Conservation (phyloP, 2,113 vertebrate species). For the Lynx canadensis region DNA sequence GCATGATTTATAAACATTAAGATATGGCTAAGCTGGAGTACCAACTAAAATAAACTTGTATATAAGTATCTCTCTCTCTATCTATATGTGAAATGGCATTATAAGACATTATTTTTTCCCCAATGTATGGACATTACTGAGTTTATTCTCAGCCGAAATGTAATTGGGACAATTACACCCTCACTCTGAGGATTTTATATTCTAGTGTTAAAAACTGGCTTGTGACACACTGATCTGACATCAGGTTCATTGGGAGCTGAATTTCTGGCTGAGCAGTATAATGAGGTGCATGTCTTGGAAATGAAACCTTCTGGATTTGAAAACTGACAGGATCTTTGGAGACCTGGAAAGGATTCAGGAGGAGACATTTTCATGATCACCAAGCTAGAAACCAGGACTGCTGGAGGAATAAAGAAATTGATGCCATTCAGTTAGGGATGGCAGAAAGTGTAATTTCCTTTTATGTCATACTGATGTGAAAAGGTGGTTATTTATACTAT, state of each 20-base stretch:
- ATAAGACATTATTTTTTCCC: neutral
- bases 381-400: neutral
- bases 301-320: neutral
- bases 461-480: neutral
- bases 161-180: neutral
- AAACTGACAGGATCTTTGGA: neutral
- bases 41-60: neutral
- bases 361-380: neutral
- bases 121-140: neutral
- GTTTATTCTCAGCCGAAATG: neutral
- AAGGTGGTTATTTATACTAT: neutral
- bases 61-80: rapidly evolving
- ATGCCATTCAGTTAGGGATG: neutral
- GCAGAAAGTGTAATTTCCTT: neutral
- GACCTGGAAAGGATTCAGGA: neutral
- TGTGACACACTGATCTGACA: neutral
- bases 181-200: neutral
- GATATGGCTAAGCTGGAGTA: neutral
- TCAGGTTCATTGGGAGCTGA: neutral
- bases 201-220: neutral
- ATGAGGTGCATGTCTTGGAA: neutral
- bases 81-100: neutral
- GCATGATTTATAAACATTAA: neutral
- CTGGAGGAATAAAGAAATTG: neutral
- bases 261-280: neutral